Evolutionary conservation across 1,140 invertebrate genomes (phyloP), one percentile per base, ranked within the genome.

Genomic region (Panonychus citri): DNA sequence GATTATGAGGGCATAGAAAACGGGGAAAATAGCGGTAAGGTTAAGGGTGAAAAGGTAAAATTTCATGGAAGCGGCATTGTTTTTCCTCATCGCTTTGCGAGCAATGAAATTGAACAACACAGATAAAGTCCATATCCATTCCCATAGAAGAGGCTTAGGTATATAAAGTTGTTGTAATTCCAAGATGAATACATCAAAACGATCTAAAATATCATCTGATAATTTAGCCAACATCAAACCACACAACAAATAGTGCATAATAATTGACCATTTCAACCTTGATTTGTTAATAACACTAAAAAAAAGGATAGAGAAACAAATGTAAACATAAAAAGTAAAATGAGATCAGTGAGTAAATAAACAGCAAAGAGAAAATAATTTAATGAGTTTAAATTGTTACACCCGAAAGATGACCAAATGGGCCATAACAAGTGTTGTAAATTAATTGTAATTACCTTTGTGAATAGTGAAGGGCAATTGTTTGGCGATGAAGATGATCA

Each of bases 91-190:
- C 21, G 89, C 83, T 39, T 82, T 78, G 26, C 93, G 71, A n/a
- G 82, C 88, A 27, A 90, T 67, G 67, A 90, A 81, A 43, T 83
- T 83, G 40, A 85, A 74, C n/a, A 88, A 68, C 54, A 91, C 70
- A 62, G 86, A 90, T 3, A 79, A 71, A 61, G 84, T 80, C 90
- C 90, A 96, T 60, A 86, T 77, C 67, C 89, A 95, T 72, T 96
- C 89, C 89, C 90, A 96, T 70, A 78, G 77, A 28, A 85, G 67
- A 27, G 86, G 84, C 78, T 83, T 80, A 62, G 89, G 90, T 69
- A 94, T 79, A 73, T 85, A 81, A 61, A 93, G 71, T 69, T 90
- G 85, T 74, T 91, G 86, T 66, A 93, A 82, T 75, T 89, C 84
- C 65, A 93, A 73, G 64, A 90, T 83, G 71, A 93, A 91, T 69